These are phyloP conservation scores for Lasioglossum zephyrum DNA, from an alignment of 2,888 invertebrate genomes.

Conservation along the genomic window DNA sequence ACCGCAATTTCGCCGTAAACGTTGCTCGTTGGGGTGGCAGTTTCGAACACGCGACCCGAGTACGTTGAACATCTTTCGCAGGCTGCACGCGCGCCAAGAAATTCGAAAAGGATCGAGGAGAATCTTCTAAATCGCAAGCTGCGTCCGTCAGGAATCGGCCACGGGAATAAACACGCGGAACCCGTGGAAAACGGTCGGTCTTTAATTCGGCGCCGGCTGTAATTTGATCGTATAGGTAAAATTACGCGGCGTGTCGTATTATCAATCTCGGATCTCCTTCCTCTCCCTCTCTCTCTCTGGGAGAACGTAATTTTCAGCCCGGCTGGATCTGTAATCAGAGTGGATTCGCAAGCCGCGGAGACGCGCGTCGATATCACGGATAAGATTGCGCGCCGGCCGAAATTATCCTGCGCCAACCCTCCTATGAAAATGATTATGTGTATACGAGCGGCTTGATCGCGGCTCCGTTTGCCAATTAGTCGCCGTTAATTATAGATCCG, in stretches of 20 bases:
- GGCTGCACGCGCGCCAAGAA: not conserved
- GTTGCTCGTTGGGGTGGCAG: slow-evolving; percentile 38
- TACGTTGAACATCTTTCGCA: slow-evolving; percentile 10
- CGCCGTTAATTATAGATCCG: slow-evolving; percentile 46
- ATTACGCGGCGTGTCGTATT: slow-evolving; percentile 44
- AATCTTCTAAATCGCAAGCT: slow-evolving; percentile 25
- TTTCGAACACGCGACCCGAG: slow-evolving; percentile 27
- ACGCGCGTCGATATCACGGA: slow-evolving; percentile 26
- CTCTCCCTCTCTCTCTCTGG: not conserved
- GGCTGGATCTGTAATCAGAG: slow-evolving; percentile 52
- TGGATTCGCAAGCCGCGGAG: slow-evolving; percentile 20
- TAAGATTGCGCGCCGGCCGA: slow-evolving; percentile 35
- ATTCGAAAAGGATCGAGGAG: not conserved
- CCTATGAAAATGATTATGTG: slow-evolving; percentile 27
- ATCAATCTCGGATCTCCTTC: slow-evolving; percentile 20
- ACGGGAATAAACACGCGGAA: slow-evolving; percentile 42
- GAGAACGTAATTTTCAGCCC: slow-evolving; percentile 48
- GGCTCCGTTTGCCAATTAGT: slow-evolving; percentile 42
- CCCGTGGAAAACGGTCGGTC: slow-evolving; percentile 31
- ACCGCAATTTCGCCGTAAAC: slow-evolving; percentile 40
- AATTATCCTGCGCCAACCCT: slow-evolving; percentile 43
- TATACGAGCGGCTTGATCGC: slow-evolving; percentile 3
- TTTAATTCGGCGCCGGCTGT: slow-evolving; percentile 53
- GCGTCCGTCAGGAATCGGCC: slow-evolving; percentile 3
- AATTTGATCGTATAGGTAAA: slow-evolving; percentile 53